Base-by-base conservation (phyloP, 2,797 vertebrate species). In the Alcedo quadribrachys region DNA sequence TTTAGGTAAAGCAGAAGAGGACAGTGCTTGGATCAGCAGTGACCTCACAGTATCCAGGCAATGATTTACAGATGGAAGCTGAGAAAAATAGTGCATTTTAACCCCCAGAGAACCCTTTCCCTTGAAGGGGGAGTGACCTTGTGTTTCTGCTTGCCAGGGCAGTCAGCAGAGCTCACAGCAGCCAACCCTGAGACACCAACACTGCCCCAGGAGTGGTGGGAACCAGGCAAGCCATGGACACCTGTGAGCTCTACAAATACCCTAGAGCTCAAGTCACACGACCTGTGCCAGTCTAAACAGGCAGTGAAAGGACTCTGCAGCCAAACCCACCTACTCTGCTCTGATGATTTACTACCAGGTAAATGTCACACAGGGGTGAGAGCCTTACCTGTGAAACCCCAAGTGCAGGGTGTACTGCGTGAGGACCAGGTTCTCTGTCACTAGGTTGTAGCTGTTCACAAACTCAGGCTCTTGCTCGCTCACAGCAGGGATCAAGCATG, bases 351-450 rank as follows among this genome's bases (percentile, higher is more conserved):
- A 37, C 13, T 55, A 9, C 30, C 12, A 5, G 32, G 7, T 30
- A 9, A 1, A 3, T 2, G 12, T 33, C 1, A 1, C 8, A 20
- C 11, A 3, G 0, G 1, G 48, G 37, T 15, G 12, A 16, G 20
- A 25, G 53, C 50, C 22, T 82, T 97, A 98, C 98, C 98, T 98
- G 97, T 98, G 98, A 87, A 98, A 99, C 67, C 99, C 99, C 57
- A 99, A 94, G 92, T 99, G 98, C 61, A 99, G 96, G 43, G 99
- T 98, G 33, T 99, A 98, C 61, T 99, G 99, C 0, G 99, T 99
- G 91, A 99, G 97, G 77, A 99, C 98, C 92, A 99, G 98, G 97
- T 99, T 99, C 96, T 99, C 99, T 0, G 99, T 99, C 87, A 99
- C 98, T 69, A 99, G 98, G 89, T 99, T 99, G 97, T 99, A 99